Base-by-base conservation (phyloP, 1,140 invertebrate genomes). In the Hypothenemus hampei region DNA sequence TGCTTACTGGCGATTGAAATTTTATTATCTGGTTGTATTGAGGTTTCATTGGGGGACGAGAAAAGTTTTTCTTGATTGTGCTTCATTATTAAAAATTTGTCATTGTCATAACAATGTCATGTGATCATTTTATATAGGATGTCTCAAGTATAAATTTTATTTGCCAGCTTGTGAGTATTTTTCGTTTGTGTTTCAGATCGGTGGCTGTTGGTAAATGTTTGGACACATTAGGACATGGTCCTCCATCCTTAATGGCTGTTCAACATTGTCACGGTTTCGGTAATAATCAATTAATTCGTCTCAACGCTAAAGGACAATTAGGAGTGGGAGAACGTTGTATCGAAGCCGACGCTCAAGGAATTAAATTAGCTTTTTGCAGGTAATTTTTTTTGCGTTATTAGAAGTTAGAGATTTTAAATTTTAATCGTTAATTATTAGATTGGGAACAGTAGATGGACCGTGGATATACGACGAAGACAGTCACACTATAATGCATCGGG, bases 271-370 rank as follows among this genome's bases (percentile, higher is more conserved):
- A 98, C 77, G 93, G 94, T 21, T 84, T 83, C 70, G 95, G 95
- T 60, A 96, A 92, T 68, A 98, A 97, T 78, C 96, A 96, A 81
- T 69, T 97, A 61, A 86, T 97, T 63, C 77, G 95, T 44, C 73
- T 98, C 10, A 99, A 98, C 76, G 83, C 84, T 8, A 89, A 91
- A 61, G 96, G 97, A 1, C 96, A 99, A 73, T 67, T 98, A 22
- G 91, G 91, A 22, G 84, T 95, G 16, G 97, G 97, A 20, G 97
- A 98, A 73, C 79, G 96, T 37, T 99, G 96, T 67, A 81, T 98
- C 8, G 90, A 95, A 69, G 90, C 89, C 0, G 90, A 93, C 70
- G 75, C 78, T 1, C 86, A 89, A 67, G 85, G 85, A 26, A 79
- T 97, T 11, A 92, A 91, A 73, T 77, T 95, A 29, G 85, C 89